These are phyloP conservation scores for Sceloporus tristichus DNA, from an alignment of 2,113 vertebrate species.

Conservation along the genomic window DNA sequence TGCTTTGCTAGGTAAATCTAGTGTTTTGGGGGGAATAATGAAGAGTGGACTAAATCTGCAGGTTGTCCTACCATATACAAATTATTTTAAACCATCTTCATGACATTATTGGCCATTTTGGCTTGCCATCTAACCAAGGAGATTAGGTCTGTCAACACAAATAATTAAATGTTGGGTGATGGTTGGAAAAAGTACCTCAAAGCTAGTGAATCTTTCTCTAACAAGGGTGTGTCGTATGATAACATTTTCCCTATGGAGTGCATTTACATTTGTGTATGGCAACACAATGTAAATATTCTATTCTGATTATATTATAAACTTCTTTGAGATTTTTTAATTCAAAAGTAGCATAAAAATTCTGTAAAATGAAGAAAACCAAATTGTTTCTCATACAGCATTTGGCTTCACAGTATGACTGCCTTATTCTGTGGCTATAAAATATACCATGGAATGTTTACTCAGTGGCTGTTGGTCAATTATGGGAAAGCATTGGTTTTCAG, in stretches of 20 bases:
- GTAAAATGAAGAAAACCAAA: neutral
- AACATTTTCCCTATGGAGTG: neutral
- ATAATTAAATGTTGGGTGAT: neutral
- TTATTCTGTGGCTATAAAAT: neutral
- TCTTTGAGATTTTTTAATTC: neutral
- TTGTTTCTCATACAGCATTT: neutral
- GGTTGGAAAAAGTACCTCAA: neutral
- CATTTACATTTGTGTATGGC: neutral
- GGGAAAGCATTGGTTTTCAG: slow-evolving; percentile 3
- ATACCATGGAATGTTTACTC: neutral
- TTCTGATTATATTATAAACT: neutral
- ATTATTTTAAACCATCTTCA: neutral
- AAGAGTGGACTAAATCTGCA: neutral
- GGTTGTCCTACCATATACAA: neutral
- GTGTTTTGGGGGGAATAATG: neutral
- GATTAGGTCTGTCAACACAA: neutral
- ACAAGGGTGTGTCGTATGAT: neutral
- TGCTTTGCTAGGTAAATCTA: neutral
- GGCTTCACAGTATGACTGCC: neutral
- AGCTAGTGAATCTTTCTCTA: neutral
- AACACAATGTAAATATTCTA: neutral
- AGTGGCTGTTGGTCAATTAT: neutral
- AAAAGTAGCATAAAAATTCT: neutral
- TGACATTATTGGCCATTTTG: neutral
- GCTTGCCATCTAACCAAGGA: neutral